Percentiles rank a stretch among this genome's conserved stretches.
Conservation (phyloP, 2,888 invertebrate genomes). For the Polymixis lichenea region DNA sequence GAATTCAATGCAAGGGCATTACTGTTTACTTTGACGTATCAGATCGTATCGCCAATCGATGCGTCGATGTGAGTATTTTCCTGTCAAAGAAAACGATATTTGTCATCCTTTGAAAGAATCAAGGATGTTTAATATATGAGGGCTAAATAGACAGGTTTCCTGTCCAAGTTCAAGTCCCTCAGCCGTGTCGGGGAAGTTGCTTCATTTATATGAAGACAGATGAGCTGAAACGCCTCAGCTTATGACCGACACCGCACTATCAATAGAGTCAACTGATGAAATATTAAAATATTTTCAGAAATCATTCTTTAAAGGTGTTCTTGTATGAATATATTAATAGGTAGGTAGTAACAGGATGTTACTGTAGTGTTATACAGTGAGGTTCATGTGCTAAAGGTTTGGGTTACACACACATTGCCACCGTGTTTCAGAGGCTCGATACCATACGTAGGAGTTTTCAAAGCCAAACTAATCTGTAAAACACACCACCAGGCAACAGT, state of each 20-base stretch:
- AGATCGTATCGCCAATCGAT: not conserved
- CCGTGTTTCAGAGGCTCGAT: not conserved
- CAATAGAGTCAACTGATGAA: slow-evolving; percentile 27
- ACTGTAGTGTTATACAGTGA: not conserved
- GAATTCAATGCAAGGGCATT: not conserved
- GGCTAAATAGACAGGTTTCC: not conserved
- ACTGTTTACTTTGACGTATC: not conserved
- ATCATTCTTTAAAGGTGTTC: slow-evolving; percentile 12
- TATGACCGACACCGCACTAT: not conserved
- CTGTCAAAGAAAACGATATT: too few species aligned
- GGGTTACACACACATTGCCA: not conserved
- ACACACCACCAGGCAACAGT: not conserved
- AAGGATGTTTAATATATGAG: not conserved
- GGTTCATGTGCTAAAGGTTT: not conserved
- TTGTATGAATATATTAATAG: slow-evolving; percentile 3
- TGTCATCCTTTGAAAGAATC: not conserved
- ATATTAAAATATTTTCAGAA: slow-evolving; percentile 50
- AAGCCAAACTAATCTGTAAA: not conserved
- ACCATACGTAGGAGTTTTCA: slow-evolving; percentile 4
- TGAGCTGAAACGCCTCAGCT: slow-evolving; percentile 3
- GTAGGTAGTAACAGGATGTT: not conserved
- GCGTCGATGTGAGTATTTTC: not conserved
- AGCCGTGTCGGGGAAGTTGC: too few species aligned
- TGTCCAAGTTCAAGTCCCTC: too few species aligned
- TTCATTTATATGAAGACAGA: not conserved